These are phyloP conservation scores for Ophioninae sp. DNA, from an alignment of 2,888 invertebrate genomes.

Conservation along the genomic window DNA sequence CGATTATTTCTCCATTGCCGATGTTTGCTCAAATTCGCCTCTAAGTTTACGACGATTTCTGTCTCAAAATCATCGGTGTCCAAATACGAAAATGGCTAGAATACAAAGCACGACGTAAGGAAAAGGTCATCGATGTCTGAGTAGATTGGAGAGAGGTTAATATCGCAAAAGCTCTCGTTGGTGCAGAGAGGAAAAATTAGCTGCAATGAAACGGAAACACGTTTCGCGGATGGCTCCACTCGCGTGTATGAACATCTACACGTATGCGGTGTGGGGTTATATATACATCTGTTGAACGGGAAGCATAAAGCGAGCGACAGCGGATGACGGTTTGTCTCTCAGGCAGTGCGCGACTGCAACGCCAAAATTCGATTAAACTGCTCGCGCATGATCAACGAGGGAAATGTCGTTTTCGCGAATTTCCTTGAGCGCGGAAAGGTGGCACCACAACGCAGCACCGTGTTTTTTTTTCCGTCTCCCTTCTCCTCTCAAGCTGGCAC, in stretches of 20 bases:
- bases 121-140: not conserved
- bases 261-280: not conserved
- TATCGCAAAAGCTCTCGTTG: not conserved
- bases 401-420: constrained; percentile 77
- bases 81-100: not conserved
- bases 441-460: constrained; percentile 71
- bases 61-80: not conserved
- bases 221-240: constrained; percentile 36
- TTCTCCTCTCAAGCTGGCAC: not conserved
- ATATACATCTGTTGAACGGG: constrained; percentile 7
- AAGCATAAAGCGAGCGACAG: constrained; percentile 12
- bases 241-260: not conserved
- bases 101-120: not conserved
- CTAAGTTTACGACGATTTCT: not conserved
- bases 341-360: constrained; percentile 66
- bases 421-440: constrained; percentile 76
- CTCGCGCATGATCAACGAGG: constrained; percentile 73
- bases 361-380: constrained; percentile 67
- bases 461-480: constrained; percentile 31
- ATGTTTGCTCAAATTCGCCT: not conserved
- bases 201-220: constrained; percentile 51
- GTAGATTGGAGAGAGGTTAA: not conserved
- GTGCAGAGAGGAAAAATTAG: constrained; percentile 33
- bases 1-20: not conserved
- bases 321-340: constrained; percentile 31